These are phyloP conservation scores for Drosophila nr. fundita DNA, from an alignment of 2,888 invertebrate genomes.

Conservation along the genomic window DNA sequence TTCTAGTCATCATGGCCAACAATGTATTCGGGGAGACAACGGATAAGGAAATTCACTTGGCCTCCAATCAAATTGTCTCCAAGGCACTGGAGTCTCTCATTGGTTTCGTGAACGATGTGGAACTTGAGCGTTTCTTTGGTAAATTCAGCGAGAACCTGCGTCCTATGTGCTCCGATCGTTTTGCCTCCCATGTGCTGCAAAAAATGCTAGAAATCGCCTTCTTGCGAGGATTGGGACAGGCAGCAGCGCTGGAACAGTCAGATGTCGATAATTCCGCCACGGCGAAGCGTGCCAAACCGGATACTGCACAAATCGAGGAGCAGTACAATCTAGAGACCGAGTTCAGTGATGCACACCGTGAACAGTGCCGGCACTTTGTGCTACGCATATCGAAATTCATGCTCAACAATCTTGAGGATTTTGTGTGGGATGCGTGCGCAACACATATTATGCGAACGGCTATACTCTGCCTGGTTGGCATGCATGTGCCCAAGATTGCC, in stretches of 20 bases:
- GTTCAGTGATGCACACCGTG: slow-evolving; percentile 86
- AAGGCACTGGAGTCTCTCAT: slow-evolving; percentile 91
- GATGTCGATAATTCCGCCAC: slow-evolving; percentile 63
- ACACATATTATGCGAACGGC: slow-evolving; percentile 91
- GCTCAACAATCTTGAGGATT: slow-evolving; percentile 94
- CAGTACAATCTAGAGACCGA: slow-evolving; percentile 80
- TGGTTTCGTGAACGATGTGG: slow-evolving; percentile 88
- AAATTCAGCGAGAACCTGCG: slow-evolving; percentile 89
- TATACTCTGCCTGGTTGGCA: slow-evolving; percentile 89
- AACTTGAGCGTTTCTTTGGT: slow-evolving; percentile 88
- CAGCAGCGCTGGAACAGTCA: slow-evolving; percentile 50
- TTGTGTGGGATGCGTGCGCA: slow-evolving; percentile 91
- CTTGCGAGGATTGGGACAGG: slow-evolving; percentile 72
- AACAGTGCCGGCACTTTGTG: slow-evolving; percentile 88
- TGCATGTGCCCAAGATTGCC: slow-evolving; percentile 86
- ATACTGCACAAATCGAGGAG: slow-evolving; percentile 70
- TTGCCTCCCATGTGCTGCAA: slow-evolving; percentile 92
- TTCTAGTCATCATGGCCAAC: slow-evolving; percentile 87
- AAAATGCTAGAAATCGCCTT: slow-evolving; percentile 86
- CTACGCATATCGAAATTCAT: slow-evolving; percentile 90
- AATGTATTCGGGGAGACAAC: slow-evolving; percentile 91
- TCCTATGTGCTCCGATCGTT: slow-evolving; percentile 90
- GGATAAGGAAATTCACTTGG: slow-evolving; percentile 89
- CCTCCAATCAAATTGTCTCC: slow-evolving; percentile 93
- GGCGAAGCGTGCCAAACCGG: slow-evolving; percentile 75